Evolutionary conservation across 2,888 invertebrate species (phyloP), one percentile per base, ranked within the genome.

Genomic region (Fragum whitleyi): DNA sequence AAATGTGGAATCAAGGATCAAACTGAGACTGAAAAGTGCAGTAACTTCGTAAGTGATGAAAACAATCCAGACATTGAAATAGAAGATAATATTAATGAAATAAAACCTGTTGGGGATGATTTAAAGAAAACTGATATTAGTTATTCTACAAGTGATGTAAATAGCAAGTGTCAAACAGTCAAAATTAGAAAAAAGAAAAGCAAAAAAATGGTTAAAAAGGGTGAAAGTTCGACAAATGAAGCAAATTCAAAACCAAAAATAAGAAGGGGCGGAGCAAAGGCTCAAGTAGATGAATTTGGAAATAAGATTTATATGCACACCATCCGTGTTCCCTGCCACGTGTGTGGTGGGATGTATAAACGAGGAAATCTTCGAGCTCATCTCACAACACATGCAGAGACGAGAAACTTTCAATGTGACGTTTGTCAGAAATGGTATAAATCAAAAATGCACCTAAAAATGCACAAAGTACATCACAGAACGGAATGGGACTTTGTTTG

Each of bases 301-400:
- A 23, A 57, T 28, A 57, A 57, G 21, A 23, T 57, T 28, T 26
- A 23, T 19, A 26, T 26, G 5, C 1, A 26, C 0, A 14, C 19
- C 11, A 19, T 57, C 5, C 1, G 26, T 14, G 57, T 57, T 0
- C 1, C 57, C 11, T 57, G 57, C 57, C 57, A 57, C 26, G 26
- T 57, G 1, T 57, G 57, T 57, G 57, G 57, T 28, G 28, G 26
- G 16, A 57, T 57, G 57, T 57, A 57, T 26, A 57, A 57, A 7
- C 23, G 19, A 28, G 26, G 19, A 16, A 23, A 57, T 28, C 16
- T 57, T 5, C 23, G 26, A 7, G 26, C 23, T 28, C 57, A 57
- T 19, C 6, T 57, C 26, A 19, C 26, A 28, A 14, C 26, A 14
- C 57, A 57, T 14, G 11, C 19, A 28, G 57, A 57, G 28, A 57